Evolutionary conservation across 2,113 vertebrate species (phyloP).

Genomic region (Perognathus longimembris): DNA sequence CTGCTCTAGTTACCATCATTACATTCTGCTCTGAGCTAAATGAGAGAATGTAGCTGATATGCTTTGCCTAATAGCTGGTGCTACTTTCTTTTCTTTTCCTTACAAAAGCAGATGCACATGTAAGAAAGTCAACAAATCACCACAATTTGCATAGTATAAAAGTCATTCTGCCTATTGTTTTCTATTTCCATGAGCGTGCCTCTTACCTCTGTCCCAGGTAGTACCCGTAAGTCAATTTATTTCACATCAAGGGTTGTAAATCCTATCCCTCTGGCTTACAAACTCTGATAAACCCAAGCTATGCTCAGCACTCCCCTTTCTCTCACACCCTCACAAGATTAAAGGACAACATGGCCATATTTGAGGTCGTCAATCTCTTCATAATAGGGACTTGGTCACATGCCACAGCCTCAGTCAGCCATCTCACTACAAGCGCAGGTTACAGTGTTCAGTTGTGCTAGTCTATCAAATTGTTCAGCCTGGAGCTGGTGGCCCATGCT

Average conservation of each 20-base stretch:
- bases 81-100: neutral
- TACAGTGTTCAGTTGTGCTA: neutral
- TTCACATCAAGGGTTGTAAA: conserved; percentile 10
- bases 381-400: neutral
- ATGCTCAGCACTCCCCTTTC: neutral
- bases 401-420: neutral
- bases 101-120: neutral
- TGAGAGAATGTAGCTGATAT: neutral
- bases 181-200: neutral
- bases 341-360: conserved; percentile 7
- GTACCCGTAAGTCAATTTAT: neutral
- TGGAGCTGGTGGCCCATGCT: too few species aligned
- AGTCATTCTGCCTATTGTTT: neutral
- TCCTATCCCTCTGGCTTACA: neutral
- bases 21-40: conserved; percentile 18
- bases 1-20: neutral
- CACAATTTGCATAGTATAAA: neutral
- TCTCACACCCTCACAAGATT: neutral
- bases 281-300: neutral
- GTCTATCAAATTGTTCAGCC: neutral
- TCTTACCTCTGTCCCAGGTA: neutral
- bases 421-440: neutral
- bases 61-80: neutral
- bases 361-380: neutral
- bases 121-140: neutral